Evolutionary conservation across 2,888 invertebrate genomes (phyloP), one percentile per base, ranked within the genome.

Genomic region (Parnassius smintheus): DNA sequence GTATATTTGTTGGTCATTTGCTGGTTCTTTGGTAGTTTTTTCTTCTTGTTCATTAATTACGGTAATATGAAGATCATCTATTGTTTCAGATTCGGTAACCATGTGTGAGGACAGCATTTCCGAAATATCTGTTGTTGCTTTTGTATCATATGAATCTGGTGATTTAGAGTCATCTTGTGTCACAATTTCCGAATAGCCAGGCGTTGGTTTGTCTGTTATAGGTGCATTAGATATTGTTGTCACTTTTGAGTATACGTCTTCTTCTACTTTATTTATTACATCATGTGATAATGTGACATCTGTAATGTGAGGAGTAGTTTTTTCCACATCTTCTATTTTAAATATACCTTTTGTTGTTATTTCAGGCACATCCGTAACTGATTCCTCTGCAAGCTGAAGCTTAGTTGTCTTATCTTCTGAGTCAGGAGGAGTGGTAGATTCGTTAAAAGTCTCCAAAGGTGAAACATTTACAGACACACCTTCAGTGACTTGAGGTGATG

Each of bases 81-180:
- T 63, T 46, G 10, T 50, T 22, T 59, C 59, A 51, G 7, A 35
- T 45, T 62, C 59, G 51, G 55, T 59, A 2, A 9, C 56, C n/a
- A 51, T n/a, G 11, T 51, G 55, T 11, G 62, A 45, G 2, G 63
- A 55, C 22, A 35, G 35, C 18, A 22, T 55, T 56, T 63, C 63
- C 2, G 59, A 10, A 10, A 25, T 2, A 44, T 63, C 50, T 41
- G 55, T 63, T 10, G 54, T 52, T 41, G 56, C 10, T 13, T 51
- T 56, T 13, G 12, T 59, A 41, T 63, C 48, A 11, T 59, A 46
- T 3, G 12, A 12, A 44, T 42, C n/a, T 42, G 51, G 12, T 56
- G n/a, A n/a, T 42, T 35, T 46, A n/a, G 59, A 51, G 4, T 10
- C 42, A 52, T 55, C 18, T 7, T 44, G 35, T 25, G 55, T 56